phyloP scores from a whole-genome alignment of 2,113 vertebrate genomes.

The Oophaga pumilio region DNA sequence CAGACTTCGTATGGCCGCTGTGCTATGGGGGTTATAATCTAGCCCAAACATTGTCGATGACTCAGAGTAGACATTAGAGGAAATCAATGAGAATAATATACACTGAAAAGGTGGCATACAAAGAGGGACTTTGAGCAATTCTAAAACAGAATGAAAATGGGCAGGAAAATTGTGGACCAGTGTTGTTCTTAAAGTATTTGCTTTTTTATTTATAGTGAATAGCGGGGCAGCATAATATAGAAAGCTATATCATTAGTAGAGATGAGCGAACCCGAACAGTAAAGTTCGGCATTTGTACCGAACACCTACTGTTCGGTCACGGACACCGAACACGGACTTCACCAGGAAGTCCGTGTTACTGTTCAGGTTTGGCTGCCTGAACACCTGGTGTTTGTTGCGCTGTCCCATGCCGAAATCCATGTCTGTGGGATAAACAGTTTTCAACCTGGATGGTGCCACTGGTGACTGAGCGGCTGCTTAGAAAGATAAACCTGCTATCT shows the following conservation, averaged over 20 bases:
- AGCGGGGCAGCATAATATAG: not conserved
- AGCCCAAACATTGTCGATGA: slow-evolving; percentile 36
- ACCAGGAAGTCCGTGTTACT: too few relatives aligned
- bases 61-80: slow-evolving; percentile 15
- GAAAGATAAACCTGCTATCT: too few relatives aligned
- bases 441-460: too few relatives aligned
- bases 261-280: too few relatives aligned
- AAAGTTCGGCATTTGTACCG: too few relatives aligned
- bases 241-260: not conserved
- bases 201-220: not conserved
- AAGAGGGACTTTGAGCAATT: slow-evolving; percentile 22
- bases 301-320: too few relatives aligned
- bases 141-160: not conserved
- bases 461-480: too few relatives aligned
- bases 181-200: not conserved
- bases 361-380: too few relatives aligned
- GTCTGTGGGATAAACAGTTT: too few relatives aligned
- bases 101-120: slow-evolving; percentile 22
- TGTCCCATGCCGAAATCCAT: too few relatives aligned
- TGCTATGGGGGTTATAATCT: slow-evolving; percentile 21
- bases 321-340: too few relatives aligned
- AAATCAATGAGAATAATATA: slow-evolving; percentile 32
- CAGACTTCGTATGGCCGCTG: slow-evolving; percentile 18
- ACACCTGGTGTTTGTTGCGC: too few relatives aligned
- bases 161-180: not conserved